A percentile compares a stretch with the other conserved stretches of the same genome.
These are phyloP conservation scores for Actinia equina DNA, from an alignment of 64 coral and sea anemone species.

Conservation along the genomic window DNA sequence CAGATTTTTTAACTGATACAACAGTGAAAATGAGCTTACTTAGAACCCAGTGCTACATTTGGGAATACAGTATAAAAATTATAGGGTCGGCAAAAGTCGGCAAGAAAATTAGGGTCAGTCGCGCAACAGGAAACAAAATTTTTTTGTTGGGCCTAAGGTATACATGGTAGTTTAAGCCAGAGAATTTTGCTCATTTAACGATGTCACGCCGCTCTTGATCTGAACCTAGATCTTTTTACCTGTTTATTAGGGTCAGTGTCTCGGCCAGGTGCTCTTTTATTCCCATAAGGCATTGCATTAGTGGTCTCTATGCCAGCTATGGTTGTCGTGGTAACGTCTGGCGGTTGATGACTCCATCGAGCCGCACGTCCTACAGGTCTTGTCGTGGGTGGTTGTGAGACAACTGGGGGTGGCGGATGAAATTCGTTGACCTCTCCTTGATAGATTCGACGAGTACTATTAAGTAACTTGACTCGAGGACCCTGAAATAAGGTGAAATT, in stretches of 20 bases:
- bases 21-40: no score
- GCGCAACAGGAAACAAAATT: no score
- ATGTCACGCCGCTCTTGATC: no score
- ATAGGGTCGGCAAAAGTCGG: no score
- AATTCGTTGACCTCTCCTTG: slow-evolving; percentile 41
- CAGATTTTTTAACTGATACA: no score
- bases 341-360: slow-evolving; percentile 44
- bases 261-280: slow-evolving; percentile 47
- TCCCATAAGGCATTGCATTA: slow-evolving; percentile 41
- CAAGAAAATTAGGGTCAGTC: no score
- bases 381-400: slow-evolving; percentile 12
- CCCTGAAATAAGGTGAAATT: slow-evolving; percentile 28
- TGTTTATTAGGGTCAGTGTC: slow-evolving; percentile 58
- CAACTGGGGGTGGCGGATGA: slow-evolving; percentile 8
- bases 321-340: slow-evolving; percentile 17
- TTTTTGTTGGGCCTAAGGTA: no score
- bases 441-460: slow-evolving; percentile 49
- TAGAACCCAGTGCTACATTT: no score
- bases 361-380: slow-evolving; percentile 38
- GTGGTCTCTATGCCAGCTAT: slow-evolving; percentile 18
- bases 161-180: no score
- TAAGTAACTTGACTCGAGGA: slow-evolving; percentile 56
- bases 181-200: no score
- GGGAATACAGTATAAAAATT: no score
- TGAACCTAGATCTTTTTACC: neutral